Evolutionary conservation across 2,888 invertebrate species (phyloP).

Genomic region (Smittia aterrima): DNA sequence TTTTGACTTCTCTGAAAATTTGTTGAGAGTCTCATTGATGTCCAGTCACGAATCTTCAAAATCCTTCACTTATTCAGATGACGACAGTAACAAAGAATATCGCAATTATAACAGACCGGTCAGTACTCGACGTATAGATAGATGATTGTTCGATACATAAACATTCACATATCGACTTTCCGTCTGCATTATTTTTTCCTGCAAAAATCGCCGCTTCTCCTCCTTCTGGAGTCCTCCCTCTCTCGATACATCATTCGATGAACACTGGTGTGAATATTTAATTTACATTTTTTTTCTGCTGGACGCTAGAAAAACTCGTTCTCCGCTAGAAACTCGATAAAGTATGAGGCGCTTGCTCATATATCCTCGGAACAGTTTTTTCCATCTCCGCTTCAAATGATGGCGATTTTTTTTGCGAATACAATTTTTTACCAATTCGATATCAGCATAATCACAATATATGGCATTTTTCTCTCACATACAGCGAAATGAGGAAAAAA

Average conservation of each 20-base stretch:
- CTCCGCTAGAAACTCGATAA: neutral
- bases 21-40: too few species aligned
- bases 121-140: too few species aligned
- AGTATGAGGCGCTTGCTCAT: constrained; percentile 8
- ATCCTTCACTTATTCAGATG: too few species aligned
- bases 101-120: too few species aligned
- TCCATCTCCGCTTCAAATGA: constrained; percentile 11
- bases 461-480: constrained; percentile 21
- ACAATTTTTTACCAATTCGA: constrained; percentile 23
- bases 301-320: neutral
- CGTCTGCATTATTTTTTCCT: constrained; percentile 8
- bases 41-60: too few species aligned
- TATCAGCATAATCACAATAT: constrained; percentile 34
- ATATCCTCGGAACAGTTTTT: neutral
- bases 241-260: constrained; percentile 3
- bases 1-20: too few species aligned
- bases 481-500: constrained; percentile 1
- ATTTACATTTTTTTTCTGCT: constrained; percentile 6
- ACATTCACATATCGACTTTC: constrained; percentile 1
- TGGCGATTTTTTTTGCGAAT: constrained; percentile 10
- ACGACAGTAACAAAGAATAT: too few species aligned
- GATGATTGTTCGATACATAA: neutral
- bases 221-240: neutral
- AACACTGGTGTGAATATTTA: constrained; percentile 11
- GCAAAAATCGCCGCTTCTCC: neutral